Evolutionary conservation across 2,888 invertebrate species (phyloP), one percentile per base, ranked within the genome.

Genomic region (Rhogogaster chlorosoma): DNA sequence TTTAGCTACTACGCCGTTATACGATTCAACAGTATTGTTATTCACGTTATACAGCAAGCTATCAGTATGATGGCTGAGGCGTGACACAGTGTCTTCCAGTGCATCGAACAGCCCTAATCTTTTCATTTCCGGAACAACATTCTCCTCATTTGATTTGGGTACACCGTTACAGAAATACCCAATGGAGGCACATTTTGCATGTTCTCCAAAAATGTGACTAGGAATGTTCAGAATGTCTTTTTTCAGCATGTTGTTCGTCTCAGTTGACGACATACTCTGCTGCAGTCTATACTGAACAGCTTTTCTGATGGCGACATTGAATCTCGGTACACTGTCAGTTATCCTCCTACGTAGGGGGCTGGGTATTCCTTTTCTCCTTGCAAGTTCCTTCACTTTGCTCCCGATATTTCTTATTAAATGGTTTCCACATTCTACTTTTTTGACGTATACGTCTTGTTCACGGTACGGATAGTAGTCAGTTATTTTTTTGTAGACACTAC

Each of bases 381-480:
- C 70, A 32, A 70, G 6, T 3, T 32, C 32, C 32, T 32, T 70
- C 15, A 83, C 26, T 70, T 70, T 83, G 15, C n/a, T 32, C 12
- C 88, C 87, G 18, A 87, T 77, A 86, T 89, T 88, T 36, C 87
- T 86, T 9, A 89, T 80, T n/a, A 91, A 73, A 86, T 92, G 91
- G 84, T 91, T 92, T 7, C 70, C 85, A 85, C 92, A 92, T 86
- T 92, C 91, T 3, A 91, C 86, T 89, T 92, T 93, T 78, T 89
- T 70, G 0, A 90, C 87, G 49, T 84, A 57, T 22, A 85, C 64
- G 22, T 85, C 85, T 0, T 87, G 86, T 5, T 12, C 10, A 15
- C 32, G 70, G 86, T 92, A 91, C 3, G 89, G 87, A 32, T 87
- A 85, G 22, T 73, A 75, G 86, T 90, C 86, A 29, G 85, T 12